Evolutionary conservation across 1,140 invertebrate species (phyloP), one percentile per base, ranked within the genome.

Genomic region (Lordiphosa mommai): DNA sequence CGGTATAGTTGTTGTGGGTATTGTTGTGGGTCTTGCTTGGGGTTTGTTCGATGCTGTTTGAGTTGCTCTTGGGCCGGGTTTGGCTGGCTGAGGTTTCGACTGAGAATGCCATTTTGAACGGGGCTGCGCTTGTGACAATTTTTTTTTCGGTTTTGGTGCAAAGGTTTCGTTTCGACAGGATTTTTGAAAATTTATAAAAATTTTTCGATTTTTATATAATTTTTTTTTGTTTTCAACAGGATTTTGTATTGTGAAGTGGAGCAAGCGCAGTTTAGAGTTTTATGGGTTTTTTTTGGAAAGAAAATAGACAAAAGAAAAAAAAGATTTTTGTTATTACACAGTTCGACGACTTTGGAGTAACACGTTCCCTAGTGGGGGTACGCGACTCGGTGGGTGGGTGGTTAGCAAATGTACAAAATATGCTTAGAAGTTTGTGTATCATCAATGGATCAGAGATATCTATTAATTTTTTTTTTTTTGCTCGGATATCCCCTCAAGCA

Each of bases 81-180:
- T 82, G 85, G 85, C 85, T 80, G 60, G 72, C 48, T 60, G 79
- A 61, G 86, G 55, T 17, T 74, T 74, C 86, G 72, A 61, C 64
- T 49, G 46, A 84, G 80, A 88, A 86, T 86, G 86, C 86, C 86
- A 88, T 88, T 88, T 88, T 88, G 86, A 88, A 86, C 86, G 76
- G 37, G 85, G 85, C 85, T 87, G 41, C 69, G 57, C 50, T 44
- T 33, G 47, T 34, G 17, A 46, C 14, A 55, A 32, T 76, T 58
- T 63, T 27, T 27, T 58, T 57, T 52, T 55, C 20, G 34, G 9
- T 55, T 56, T 56, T 38, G 59, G 59, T 64, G 49, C 56, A 69
- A 59, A 53, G 64, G 55, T 64, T 80, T 79, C 60, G 61, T 23
- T 58, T 33, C 59, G 76, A 69, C 58, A 79, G 69, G 64, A 70